Evolutionary conservation across 2,888 invertebrate species (phyloP).

Genomic region (Tubulanus polymorphus): DNA sequence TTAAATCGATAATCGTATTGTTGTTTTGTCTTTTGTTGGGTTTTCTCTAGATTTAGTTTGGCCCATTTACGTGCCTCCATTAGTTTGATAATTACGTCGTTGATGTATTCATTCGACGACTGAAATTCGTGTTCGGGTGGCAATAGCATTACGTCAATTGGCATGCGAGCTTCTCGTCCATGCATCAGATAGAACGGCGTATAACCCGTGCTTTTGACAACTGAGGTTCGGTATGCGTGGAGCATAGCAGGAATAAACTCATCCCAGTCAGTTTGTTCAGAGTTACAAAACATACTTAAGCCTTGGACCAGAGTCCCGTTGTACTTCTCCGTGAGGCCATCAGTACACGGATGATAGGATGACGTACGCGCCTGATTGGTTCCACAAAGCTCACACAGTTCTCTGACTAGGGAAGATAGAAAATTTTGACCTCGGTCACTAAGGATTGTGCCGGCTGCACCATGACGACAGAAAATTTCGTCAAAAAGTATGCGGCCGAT

Average conservation of each 20-base stretch:
- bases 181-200: constrained; percentile 9
- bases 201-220: constrained; percentile 3
- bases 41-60: no score
- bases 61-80: no score
- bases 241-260: constrained; percentile 1
- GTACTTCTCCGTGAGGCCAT: background rate
- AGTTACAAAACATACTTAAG: background rate
- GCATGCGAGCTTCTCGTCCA: constrained; percentile 6
- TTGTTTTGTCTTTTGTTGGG: no score
- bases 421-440: background rate
- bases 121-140: background rate
- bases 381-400: background rate
- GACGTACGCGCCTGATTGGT: background rate
- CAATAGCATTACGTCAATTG: constrained; percentile 8
- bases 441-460: background rate
- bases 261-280: constrained; percentile 4
- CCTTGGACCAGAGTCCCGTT: constrained; percentile 1
- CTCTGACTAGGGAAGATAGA: background rate
- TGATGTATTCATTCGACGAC: background rate
- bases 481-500: constrained; percentile 1
- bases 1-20: no score
- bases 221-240: constrained; percentile 9
- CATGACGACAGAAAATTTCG: constrained; percentile 4
- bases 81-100: background rate
- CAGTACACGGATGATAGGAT: background rate